phyloP scores from a whole-genome alignment of 2,888 invertebrate species.

The Liopterus haemorrhoidalis region DNA sequence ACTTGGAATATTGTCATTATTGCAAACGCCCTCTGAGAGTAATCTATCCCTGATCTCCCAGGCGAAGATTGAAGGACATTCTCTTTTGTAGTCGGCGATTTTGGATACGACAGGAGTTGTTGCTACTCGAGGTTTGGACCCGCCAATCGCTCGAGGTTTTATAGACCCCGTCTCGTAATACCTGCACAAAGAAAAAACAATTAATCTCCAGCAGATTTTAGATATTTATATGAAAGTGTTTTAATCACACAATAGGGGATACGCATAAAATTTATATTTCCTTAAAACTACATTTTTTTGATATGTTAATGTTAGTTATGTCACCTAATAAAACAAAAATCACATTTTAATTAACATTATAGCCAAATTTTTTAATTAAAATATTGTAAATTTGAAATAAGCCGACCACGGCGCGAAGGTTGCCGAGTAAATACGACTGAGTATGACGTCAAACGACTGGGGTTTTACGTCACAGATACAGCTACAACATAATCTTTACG shows the following conservation, averaged over 20 bases:
- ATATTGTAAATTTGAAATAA: too few species aligned
- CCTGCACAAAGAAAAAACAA: conserved; percentile 49
- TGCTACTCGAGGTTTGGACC: conserved; percentile 92
- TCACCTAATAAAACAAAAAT: too few species aligned
- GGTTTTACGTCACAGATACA: too few species aligned
- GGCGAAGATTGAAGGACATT: conserved; percentile 96
- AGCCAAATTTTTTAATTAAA: too few species aligned
- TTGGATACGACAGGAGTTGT: conserved; percentile 90
- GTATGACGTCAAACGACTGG: too few species aligned
- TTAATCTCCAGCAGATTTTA: background rate
- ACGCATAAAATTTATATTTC: too few species aligned
- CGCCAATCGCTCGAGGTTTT: conserved; percentile 94
- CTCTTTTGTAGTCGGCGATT: conserved; percentile 94
- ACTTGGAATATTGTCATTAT: conserved; percentile 95
- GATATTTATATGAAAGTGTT: background rate
- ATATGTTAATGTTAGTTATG: too few species aligned
- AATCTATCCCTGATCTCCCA: conserved; percentile 97
- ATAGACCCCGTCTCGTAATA: conserved; percentile 98
- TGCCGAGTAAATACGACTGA: too few species aligned
- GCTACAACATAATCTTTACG: too few species aligned
- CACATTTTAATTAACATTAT: too few species aligned
- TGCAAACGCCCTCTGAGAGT: conserved; percentile 90
- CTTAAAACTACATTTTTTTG: too few species aligned
- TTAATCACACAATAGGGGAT: background rate
- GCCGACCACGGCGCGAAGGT: too few species aligned